Percentiles rank a stretch among this genome's conserved stretches.
Evolutionary conservation across 2,113 vertebrate genomes (phyloP).

Genomic region (Stegostoma tigrinum): DNA sequence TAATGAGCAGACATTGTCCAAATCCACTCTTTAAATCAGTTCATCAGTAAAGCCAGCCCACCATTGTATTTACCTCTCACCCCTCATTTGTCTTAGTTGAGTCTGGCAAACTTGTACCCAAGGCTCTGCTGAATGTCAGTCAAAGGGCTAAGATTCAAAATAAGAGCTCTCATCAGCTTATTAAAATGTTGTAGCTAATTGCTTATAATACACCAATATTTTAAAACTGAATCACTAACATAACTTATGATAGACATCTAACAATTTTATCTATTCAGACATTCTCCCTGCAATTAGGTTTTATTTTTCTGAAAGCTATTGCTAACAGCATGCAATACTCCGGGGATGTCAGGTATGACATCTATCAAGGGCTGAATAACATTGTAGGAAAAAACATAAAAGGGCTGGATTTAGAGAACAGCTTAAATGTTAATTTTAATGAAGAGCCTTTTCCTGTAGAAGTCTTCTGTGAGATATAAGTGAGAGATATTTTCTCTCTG

Average conservation of each 20-base stretch:
- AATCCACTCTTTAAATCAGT: background rate
- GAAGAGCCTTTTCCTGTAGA: background rate
- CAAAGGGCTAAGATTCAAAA: background rate
- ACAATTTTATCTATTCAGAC: background rate
- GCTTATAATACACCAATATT: background rate
- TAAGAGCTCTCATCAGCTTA: background rate
- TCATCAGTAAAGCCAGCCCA: background rate
- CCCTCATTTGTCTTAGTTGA: background rate
- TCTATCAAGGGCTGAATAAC: background rate
- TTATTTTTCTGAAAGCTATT: background rate
- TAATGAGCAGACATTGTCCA: background rate
- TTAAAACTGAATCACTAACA: background rate
- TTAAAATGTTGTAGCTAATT: background rate
- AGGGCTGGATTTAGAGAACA: background rate
- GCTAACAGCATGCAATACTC: background rate
- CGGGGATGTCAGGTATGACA: background rate
- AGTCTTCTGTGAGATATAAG: background rate
- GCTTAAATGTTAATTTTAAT: background rate
- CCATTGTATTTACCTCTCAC: background rate
- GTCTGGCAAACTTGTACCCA: background rate
- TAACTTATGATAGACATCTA: background rate
- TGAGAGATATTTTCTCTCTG: background rate
- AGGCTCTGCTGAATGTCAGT: background rate
- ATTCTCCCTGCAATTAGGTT: background rate
- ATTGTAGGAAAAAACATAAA: background rate